Conservation (phyloP, 2,797 vertebrate genomes). For the Xenopus petersii region DNA sequence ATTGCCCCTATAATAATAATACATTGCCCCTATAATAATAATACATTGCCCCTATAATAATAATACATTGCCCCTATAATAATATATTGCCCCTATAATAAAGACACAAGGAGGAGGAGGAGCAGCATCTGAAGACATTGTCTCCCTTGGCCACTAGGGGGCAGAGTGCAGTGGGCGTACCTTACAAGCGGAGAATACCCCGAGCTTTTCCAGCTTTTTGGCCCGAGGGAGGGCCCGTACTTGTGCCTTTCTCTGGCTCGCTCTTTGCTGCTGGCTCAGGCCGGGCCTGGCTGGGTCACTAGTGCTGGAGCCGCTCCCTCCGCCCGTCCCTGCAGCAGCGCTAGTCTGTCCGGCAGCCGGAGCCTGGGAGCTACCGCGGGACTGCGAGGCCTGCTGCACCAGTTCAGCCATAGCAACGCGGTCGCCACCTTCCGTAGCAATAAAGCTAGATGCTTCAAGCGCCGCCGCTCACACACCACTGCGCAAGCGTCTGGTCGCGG, state of each 20-base stretch:
- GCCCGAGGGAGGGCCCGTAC: conserved; percentile 91
- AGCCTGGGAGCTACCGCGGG: conserved; percentile 57
- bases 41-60: too few species aligned
- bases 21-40: too few species aligned
- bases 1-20: too few species aligned
- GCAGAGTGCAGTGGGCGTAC: conserved; percentile 54
- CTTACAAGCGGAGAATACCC: conserved; percentile 95
- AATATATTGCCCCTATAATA: too few species aligned
- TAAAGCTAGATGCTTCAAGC: conserved; percentile 17
- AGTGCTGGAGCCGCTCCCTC: conserved; percentile 57
- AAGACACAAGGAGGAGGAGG: too few species aligned
- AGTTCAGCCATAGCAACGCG: conserved; percentile 81
- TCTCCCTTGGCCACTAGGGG: too few species aligned
- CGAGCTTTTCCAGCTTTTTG: conserved; percentile 97
- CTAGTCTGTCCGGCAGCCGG: conserved; percentile 41
- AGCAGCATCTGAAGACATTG: too few species aligned
- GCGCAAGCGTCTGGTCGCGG: conserved; percentile 4
- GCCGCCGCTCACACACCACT: neutral
- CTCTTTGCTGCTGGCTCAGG: conserved; percentile 90
- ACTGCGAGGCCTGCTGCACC: conserved; percentile 66
- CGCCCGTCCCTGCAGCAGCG: conserved; percentile 36
- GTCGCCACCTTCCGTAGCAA: neutral
- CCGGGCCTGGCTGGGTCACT: conserved; percentile 90
- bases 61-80: too few species aligned
- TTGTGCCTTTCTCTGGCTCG: conserved; percentile 93